Conservation (phyloP, 2,113 vertebrate genomes). For the Falcunculus frontatus region DNA sequence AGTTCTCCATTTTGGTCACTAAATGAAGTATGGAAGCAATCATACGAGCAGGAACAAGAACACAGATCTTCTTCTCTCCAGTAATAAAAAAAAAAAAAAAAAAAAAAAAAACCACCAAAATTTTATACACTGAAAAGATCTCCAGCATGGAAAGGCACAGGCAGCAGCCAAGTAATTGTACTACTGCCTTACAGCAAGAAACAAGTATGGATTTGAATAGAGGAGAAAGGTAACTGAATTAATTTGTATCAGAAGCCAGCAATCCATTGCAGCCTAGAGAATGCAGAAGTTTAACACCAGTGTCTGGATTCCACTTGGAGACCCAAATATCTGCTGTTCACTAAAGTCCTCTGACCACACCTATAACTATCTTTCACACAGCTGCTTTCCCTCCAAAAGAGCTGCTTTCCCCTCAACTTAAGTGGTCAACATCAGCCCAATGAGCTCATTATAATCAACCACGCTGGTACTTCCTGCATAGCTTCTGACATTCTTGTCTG, state of each 20-base stretch:
- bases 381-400: background rate
- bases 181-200: background rate
- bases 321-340: background rate
- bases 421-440: background rate
- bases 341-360: background rate
- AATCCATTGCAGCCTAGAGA: background rate
- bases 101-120: background rate
- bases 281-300: background rate
- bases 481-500: conserved; percentile 12
- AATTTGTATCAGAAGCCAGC: background rate
- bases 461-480: background rate
- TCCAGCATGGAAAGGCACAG: background rate
- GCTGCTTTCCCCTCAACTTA: background rate
- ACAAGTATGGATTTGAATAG: background rate
- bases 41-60: background rate
- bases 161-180: background rate
- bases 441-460: background rate
- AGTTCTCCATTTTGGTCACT: background rate
- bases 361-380: background rate
- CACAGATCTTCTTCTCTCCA: background rate
- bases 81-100: background rate
- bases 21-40: background rate
- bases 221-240: background rate
- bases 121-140: background rate
- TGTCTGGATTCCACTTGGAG: background rate